Evolutionary conservation across 2,113 vertebrate species (phyloP).

Genomic region (Sturnira hondurensis): DNA sequence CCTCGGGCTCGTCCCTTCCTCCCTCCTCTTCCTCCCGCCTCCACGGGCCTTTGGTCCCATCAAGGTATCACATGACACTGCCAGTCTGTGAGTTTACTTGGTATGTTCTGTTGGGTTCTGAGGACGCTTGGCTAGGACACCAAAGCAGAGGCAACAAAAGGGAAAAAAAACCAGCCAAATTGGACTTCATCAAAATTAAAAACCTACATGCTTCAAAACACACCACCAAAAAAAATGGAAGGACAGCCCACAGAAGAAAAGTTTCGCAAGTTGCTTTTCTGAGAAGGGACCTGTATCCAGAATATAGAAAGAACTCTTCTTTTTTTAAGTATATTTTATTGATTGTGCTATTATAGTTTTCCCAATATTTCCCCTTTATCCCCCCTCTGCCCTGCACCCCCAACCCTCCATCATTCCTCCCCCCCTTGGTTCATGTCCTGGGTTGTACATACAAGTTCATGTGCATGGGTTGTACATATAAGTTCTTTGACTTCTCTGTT

Average conservation of each 20-base stretch:
- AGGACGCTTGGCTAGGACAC: neutral
- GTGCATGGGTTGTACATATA: too few relatives aligned
- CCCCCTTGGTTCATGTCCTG: too few relatives aligned
- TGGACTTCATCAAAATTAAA: neutral
- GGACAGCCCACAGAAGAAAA: neutral
- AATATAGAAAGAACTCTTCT: neutral
- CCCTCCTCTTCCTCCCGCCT: too few relatives aligned
- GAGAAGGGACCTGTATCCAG: neutral
- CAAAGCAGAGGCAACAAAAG: neutral
- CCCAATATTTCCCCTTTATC: too few relatives aligned
- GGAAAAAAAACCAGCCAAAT: neutral
- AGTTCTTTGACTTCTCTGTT: too few relatives aligned
- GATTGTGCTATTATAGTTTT: too few relatives aligned
- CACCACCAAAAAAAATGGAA: neutral
- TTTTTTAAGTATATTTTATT: too few relatives aligned
- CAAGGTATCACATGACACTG: neutral
- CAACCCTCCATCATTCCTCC: too few relatives aligned
- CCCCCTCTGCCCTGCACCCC: too few relatives aligned
- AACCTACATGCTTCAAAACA: neutral
- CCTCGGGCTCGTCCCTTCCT: neutral
- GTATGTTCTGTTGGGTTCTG: neutral
- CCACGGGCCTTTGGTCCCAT: neutral
- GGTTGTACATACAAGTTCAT: too few relatives aligned
- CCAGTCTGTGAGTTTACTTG: neutral
- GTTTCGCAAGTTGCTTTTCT: neutral